Percentiles rank a stretch among this genome's conserved stretches.
Evolutionary conservation across 2,888 invertebrate genomes (phyloP).

Genomic region (Parascotia fuliginaria): DNA sequence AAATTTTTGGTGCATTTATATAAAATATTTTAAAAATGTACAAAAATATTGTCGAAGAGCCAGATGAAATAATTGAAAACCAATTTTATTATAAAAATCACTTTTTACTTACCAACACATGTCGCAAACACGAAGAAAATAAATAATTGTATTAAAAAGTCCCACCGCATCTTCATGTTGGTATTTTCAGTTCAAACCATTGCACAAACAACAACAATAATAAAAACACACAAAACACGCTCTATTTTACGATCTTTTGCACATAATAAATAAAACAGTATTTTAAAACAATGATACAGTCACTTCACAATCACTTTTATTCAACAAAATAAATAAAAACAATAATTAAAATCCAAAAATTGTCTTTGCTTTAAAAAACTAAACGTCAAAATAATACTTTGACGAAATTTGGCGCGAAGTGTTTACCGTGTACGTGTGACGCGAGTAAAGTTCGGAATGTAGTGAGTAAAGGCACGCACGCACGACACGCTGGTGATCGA

Average conservation of each 20-base stretch:
- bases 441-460: slow-evolving; percentile 63
- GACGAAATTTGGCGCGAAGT: slow-evolving; percentile 63
- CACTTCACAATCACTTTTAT: slow-evolving; percentile 30
- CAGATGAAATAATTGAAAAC: too few relatives aligned
- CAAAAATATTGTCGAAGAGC: too few relatives aligned
- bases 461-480: slow-evolving; percentile 69
- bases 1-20: too few relatives aligned
- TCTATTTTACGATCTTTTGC: slow-evolving; percentile 10
- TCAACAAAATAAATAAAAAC: slow-evolving; percentile 1
- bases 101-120: slow-evolving; percentile 66
- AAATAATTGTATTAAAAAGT: slow-evolving; percentile 62
- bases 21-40: too few relatives aligned
- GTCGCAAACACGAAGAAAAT: slow-evolving; percentile 56
- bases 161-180: slow-evolving; percentile 69
- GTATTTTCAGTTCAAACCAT: slow-evolving; percentile 52
- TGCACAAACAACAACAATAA: slow-evolving; percentile 42
- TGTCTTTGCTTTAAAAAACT: slow-evolving; percentile 25
- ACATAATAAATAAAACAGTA: slow-evolving; percentile 8
- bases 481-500: slow-evolving; percentile 77
- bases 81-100: neutral
- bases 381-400: slow-evolving; percentile 39
- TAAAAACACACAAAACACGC: slow-evolving; percentile 28
- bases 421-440: slow-evolving; percentile 54
- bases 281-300: slow-evolving; percentile 18
- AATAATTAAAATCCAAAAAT: slow-evolving; percentile 19